Evolutionary conservation across 1,140 invertebrate species (phyloP), one percentile per base, ranked within the genome.

Genomic region (Bombus polaris): DNA sequence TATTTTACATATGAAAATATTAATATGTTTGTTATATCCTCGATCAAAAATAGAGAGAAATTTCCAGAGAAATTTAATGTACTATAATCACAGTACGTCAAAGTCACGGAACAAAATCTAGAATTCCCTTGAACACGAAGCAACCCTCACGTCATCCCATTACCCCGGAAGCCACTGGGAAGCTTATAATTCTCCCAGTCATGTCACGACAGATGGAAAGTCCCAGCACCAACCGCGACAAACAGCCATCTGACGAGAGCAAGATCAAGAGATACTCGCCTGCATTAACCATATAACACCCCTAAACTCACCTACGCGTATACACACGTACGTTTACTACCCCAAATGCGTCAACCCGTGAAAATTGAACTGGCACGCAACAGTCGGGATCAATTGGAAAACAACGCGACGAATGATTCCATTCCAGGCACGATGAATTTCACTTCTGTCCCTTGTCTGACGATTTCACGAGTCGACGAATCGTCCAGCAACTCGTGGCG

Each of bases 401-500:
- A 57, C n/a, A 66, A 44, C 62, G 18, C 18, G 44, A 35, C 77
- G 8, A 47, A 57, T 39, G 47, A 53, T 53, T n/a, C 59, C n/a
- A 47, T 39, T 70, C 25, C 25, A 53, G 9, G 32, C 65, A n/a
- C 28, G 37, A 62, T 44, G 47, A 35, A 74, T 18, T n/a, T 13
- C 12, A 13, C 6, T 53, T 0, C 0, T 53, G 5, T 53, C 47
- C 47, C 47, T 44, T 73, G 42, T 47, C 22, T 25, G 9, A 39
- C 44, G n/a, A 57, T 70, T 70, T 73, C 47, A 71, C 68, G n/a
- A 76, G 53, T 65, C 57, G 35, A 32, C 35, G 81, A 71, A 10
- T 83, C 39, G 37, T 62, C 28, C 68, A 87, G 62, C 74, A 76
- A 42, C 65, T 66, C n/a, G 59, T n/a, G 35, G 18, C 18, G 35